phyloP scores from a whole-genome alignment of 2,113 vertebrate species.

The Cephalopholis sonnerati region DNA sequence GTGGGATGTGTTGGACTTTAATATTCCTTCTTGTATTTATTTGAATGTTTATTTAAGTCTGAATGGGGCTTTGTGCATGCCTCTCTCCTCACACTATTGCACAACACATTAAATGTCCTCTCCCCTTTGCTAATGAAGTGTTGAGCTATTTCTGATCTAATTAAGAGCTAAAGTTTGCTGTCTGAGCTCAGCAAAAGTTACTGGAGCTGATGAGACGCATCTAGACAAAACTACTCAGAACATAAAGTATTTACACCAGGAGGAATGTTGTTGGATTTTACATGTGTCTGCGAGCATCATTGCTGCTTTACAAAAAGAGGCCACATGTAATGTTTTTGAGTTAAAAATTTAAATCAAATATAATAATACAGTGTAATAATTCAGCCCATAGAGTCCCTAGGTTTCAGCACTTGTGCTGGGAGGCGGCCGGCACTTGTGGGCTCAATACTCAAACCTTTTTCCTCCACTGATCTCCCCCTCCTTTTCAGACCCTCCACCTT shows the following conservation, averaged over 20 bases:
- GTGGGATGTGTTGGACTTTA: not conserved
- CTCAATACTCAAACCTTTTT: slow-evolving; percentile 5
- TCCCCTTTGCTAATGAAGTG: slow-evolving; percentile 30
- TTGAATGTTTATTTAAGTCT: not conserved
- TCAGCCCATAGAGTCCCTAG: not conserved
- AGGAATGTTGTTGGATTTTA: not conserved
- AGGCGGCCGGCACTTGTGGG: not conserved
- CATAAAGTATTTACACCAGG: not conserved
- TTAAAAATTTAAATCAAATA: not conserved
- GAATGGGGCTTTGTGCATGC: not conserved
- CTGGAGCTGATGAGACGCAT: not conserved
- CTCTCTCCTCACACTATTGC: not conserved
- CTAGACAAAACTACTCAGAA: not conserved
- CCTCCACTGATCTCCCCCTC: slow-evolving; percentile 7
- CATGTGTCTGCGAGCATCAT: not conserved
- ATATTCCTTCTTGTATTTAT: not conserved
- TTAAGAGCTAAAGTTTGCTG: slow-evolving; percentile 20
- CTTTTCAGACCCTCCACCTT: slow-evolving; percentile 15
- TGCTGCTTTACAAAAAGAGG: not conserved
- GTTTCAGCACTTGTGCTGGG: not conserved
- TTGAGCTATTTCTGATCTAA: slow-evolving; percentile 30
- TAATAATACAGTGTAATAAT: not conserved
- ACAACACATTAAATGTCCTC: slow-evolving; percentile 15
- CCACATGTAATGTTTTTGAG: not conserved
- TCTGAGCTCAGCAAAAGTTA: slow-evolving; percentile 11